Conservation (phyloP, 2,113 vertebrate species). For the Dromiciops gliroides region DNA sequence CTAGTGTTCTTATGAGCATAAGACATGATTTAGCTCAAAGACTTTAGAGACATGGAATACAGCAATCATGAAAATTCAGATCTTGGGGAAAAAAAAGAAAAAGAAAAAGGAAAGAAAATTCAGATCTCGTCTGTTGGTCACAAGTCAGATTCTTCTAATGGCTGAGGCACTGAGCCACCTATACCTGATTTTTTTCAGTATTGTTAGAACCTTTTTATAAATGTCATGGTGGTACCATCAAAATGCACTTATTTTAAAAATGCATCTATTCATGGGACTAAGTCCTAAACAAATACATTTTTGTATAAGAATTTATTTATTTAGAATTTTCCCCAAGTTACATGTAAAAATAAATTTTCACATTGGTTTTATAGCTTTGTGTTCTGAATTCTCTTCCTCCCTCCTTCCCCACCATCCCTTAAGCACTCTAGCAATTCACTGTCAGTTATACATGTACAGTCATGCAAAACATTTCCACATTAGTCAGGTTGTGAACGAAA, state of each 20-base stretch:
- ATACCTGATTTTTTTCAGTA: not conserved
- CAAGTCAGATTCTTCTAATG: not conserved
- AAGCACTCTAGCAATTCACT: no score
- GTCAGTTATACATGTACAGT: no score
- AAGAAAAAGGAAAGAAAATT: no score
- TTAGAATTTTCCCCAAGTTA: no score
- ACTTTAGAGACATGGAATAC: not conserved
- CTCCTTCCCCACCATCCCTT: no score
- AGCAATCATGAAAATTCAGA: not conserved
- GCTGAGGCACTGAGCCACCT: not conserved
- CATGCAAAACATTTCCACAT: no score
- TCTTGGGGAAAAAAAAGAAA: no score
- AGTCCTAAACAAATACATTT: not conserved
- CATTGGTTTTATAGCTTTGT: no score
- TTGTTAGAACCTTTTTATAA: not conserved
- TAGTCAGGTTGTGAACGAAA: no score
- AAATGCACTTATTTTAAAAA: conserved; percentile 28
- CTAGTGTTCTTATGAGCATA: conserved; percentile 1
- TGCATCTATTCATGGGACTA: not conserved
- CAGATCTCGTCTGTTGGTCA: not conserved
- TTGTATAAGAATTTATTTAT: conserved; percentile 17
- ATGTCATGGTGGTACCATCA: not conserved
- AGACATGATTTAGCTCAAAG: not conserved
- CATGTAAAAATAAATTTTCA: no score
- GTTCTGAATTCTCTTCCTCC: no score